These are phyloP conservation scores for Timema cristinae DNA, from an alignment of 2,888 invertebrate species.

Conservation along the genomic window DNA sequence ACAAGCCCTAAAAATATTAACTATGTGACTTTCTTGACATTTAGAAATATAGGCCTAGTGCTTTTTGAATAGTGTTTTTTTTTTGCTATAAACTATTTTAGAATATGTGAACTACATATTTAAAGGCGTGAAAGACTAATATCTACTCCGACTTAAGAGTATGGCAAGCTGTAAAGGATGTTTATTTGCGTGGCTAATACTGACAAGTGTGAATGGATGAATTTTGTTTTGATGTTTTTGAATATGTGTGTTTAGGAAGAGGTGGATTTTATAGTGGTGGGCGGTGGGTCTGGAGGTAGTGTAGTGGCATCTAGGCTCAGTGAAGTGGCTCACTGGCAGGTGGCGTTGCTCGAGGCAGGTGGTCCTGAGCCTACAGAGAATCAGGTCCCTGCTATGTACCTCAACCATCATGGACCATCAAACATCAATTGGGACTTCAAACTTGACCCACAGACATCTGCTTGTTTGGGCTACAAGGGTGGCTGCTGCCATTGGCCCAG, in stretches of 20 bases:
- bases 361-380: conserved; percentile 63
- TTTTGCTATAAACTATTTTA: too few species aligned
- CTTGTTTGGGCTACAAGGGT: conserved; percentile 17
- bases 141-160: too few species aligned
- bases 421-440: conserved; percentile 28
- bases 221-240: too few species aligned
- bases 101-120: too few species aligned
- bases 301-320: conserved; percentile 16
- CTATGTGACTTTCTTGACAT: too few species aligned
- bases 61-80: too few species aligned
- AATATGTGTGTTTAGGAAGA: neutral
- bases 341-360: conserved; percentile 65
- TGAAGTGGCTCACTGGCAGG: conserved; percentile 35
- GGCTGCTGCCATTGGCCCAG: conserved; percentile 22
- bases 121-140: too few species aligned
- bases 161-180: too few species aligned
- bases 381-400: conserved; percentile 37
- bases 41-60: too few species aligned
- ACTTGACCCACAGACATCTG: conserved; percentile 19
- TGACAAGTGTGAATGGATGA: too few species aligned
- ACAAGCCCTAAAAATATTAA: too few species aligned
- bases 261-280: conserved; percentile 18
- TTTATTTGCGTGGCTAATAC: too few species aligned
- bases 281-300: conserved; percentile 20
- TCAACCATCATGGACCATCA: conserved; percentile 12